Evolutionary conservation across 2,797 vertebrate species (phyloP).

Genomic region (Poecilia picta): DNA sequence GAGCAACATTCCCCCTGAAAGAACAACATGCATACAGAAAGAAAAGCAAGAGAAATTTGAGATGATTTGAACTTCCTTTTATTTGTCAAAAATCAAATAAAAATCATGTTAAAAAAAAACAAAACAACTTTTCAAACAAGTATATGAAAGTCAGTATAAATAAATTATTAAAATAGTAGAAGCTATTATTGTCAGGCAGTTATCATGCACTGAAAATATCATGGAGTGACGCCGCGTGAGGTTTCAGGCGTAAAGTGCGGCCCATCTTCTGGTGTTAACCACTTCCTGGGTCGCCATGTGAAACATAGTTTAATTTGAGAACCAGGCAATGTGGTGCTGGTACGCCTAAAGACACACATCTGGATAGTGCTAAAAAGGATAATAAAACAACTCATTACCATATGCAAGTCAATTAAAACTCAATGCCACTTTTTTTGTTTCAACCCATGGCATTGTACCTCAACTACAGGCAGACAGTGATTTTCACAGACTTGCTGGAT

Average conservation of each 20-base stretch:
- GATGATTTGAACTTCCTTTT: too few species aligned
- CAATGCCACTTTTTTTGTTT: constrained; percentile 44
- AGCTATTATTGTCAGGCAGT: neutral
- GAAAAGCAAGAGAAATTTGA: too few species aligned
- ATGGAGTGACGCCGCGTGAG: neutral
- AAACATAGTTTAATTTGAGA: neutral
- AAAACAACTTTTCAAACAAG: neutral
- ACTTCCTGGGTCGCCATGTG: constrained; percentile 13
- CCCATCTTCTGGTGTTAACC: neutral
- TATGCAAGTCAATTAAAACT: constrained; percentile 58
- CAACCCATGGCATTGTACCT: constrained; percentile 20
- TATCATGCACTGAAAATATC: neutral
- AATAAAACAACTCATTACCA: constrained; percentile 47
- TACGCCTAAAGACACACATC: constrained; percentile 60
- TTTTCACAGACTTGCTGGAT: constrained; percentile 26
- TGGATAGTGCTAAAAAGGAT: constrained; percentile 55
- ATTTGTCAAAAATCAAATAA: too few species aligned
- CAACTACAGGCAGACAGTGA: constrained; percentile 28
- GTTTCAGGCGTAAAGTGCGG: constrained; percentile 7
- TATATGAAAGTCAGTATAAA: neutral
- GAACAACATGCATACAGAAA: too few species aligned
- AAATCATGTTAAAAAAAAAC: too few species aligned
- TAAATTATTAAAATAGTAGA: neutral
- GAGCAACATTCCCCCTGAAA: too few species aligned
- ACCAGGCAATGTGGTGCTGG: constrained; percentile 16